Evolutionary conservation across 2,888 invertebrate species (phyloP).

Genomic region (Graphium colonna): DNA sequence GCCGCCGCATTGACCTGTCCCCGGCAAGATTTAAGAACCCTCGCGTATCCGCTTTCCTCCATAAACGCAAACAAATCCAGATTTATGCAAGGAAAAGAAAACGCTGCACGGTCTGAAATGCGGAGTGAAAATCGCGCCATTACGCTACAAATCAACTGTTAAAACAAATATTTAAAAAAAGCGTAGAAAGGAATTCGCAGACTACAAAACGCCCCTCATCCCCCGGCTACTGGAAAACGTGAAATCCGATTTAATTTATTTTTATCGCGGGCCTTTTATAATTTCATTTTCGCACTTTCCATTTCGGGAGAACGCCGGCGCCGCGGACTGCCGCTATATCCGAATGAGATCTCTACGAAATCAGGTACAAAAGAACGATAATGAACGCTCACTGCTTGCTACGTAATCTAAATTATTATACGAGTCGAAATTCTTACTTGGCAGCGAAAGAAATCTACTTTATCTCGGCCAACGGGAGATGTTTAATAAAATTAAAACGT

Average conservation of each 20-base stretch:
- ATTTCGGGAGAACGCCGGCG: conserved; percentile 74
- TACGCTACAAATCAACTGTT: conserved; percentile 77
- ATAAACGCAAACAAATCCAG: conserved; percentile 12
- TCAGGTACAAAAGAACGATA: conserved; percentile 79
- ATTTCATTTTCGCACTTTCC: conserved; percentile 81
- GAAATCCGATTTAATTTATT: conserved; percentile 81
- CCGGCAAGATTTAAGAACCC: conserved; percentile 31
- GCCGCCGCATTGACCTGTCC: conserved; percentile 42
- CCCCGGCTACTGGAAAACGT: conserved; percentile 73
- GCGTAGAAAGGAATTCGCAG: conserved; percentile 68
- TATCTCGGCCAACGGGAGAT: conserved; percentile 68
- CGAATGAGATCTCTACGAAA: conserved; percentile 79
- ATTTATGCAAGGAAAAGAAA: conserved; percentile 35
- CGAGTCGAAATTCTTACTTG: conserved; percentile 77
- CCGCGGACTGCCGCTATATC: conserved; percentile 76
- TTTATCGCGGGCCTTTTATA: conserved; percentile 78
- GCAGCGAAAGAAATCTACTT: conserved; percentile 77
- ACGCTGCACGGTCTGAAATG: conserved; percentile 39
- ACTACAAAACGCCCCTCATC: conserved; percentile 72
- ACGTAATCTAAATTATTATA: conserved; percentile 80
- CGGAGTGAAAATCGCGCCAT: conserved; percentile 73
- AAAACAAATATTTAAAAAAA: conserved; percentile 78
- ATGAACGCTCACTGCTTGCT: conserved; percentile 79
- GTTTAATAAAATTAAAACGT: conserved; percentile 78
- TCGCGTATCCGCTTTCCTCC: conserved; percentile 16